phyloP scores from a whole-genome alignment of 2,888 invertebrate genomes.

The Phragmatobia fuliginosa region DNA sequence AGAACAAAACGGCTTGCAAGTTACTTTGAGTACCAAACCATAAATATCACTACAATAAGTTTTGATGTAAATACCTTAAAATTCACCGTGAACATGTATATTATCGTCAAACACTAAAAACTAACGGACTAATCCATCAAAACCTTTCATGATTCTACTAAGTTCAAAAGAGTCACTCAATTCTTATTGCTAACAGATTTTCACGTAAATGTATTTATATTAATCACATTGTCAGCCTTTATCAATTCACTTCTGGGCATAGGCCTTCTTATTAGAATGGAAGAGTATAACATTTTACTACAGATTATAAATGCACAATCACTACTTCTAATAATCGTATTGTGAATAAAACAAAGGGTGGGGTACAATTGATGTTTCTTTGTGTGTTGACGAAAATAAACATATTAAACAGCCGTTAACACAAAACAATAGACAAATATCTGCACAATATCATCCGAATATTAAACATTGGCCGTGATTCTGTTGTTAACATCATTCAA shows the following conservation, averaged over 20 bases:
- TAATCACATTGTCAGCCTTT: no score
- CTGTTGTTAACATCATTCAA: no score
- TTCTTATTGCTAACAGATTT: not conserved
- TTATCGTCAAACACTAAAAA: not conserved
- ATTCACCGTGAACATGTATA: not conserved
- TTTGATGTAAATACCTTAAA: not conserved
- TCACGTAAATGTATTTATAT: no score
- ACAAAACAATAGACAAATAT: constrained; percentile 8
- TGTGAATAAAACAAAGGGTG: not conserved
- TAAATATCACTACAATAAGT: not conserved
- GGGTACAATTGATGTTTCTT: not conserved
- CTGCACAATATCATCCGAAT: constrained; percentile 4
- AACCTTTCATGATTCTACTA: not conserved
- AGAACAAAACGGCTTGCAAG: not conserved
- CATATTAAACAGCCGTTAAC: constrained; percentile 1
- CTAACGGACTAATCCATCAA: not conserved
- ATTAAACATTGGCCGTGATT: constrained; percentile 1
- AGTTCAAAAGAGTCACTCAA: not conserved
- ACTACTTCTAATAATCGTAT: not conserved
- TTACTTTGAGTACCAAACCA: not conserved
- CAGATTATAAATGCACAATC: not conserved
- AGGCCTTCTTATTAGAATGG: no score
- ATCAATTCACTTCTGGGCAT: no score
- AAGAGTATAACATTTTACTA: not conserved
- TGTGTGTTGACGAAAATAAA: not conserved